Evolutionary conservation across 2,888 invertebrate genomes (phyloP).

Genomic region (Crepidodera aurea): DNA sequence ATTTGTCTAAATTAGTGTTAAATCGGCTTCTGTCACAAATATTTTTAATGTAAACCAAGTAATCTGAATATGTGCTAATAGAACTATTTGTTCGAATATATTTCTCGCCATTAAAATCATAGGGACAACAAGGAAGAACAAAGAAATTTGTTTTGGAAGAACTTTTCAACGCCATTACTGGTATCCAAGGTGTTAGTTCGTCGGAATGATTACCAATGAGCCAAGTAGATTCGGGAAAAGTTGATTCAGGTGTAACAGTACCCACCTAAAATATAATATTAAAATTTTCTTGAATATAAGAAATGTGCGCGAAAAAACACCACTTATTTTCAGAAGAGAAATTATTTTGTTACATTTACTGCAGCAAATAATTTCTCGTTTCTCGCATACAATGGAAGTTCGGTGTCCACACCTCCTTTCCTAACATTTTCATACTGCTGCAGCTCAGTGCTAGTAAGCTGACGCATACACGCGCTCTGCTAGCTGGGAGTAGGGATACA

Average conservation of each 20-base stretch:
- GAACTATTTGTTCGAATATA: constrained; percentile 76
- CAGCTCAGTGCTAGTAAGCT: too few relatives aligned
- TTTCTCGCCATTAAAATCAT: constrained; percentile 87
- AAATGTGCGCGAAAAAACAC: too few relatives aligned
- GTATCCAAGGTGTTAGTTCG: constrained; percentile 99
- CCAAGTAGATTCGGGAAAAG: constrained; percentile 85
- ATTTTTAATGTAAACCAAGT: constrained; percentile 70
- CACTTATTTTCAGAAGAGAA: too few relatives aligned
- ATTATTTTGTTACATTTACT: too few relatives aligned
- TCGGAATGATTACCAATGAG: constrained; percentile 99
- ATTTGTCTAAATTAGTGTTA: constrained; percentile 74
- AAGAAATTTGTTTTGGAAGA: constrained; percentile 82
- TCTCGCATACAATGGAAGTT: too few relatives aligned
- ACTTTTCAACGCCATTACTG: constrained; percentile 85
- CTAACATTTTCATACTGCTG: too few relatives aligned
- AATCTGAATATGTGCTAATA: constrained; percentile 81
- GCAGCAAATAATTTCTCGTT: too few relatives aligned
- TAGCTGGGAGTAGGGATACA: too few relatives aligned
- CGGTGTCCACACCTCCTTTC: too few relatives aligned
- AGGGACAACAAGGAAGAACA: constrained; percentile 93
- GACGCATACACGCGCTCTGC: too few relatives aligned
- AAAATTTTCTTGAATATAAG: too few relatives aligned
- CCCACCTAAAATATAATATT: constrained; percentile 65
- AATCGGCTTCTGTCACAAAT: constrained; percentile 79
- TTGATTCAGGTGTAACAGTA: constrained; percentile 69